phyloP scores from a whole-genome alignment of 35 echinoderm and acorn worm genomes.

The Lytechinus variegatus region DNA sequence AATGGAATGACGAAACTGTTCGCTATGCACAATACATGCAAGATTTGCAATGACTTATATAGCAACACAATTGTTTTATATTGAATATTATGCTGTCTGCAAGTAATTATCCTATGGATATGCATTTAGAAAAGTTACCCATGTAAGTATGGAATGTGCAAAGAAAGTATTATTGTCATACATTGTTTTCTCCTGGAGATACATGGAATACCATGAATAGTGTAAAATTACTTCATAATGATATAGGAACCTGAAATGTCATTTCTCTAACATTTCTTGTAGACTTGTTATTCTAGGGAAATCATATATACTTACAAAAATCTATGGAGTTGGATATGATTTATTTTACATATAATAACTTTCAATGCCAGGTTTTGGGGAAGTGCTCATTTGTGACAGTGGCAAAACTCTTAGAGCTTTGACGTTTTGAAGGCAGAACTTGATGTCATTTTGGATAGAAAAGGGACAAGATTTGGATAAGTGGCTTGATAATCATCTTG shows the following conservation, averaged over 20 bases:
- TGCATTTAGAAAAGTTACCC: neutral
- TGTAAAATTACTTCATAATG: neutral
- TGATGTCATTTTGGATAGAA: no score
- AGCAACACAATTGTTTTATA: neutral
- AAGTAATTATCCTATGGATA: neutral
- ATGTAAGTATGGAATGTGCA: neutral
- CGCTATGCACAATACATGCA: constrained; percentile 11
- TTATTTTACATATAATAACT: neutral
- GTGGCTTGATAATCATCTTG: neutral
- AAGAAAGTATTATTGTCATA: neutral
- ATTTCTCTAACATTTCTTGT: neutral
- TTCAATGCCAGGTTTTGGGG: neutral
- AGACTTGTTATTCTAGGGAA: neutral
- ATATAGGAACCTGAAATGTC: neutral
- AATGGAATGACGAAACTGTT: neutral
- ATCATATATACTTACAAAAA: neutral
- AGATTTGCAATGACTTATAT: neutral
- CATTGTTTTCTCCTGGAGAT: neutral
- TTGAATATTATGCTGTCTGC: neutral
- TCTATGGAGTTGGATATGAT: neutral
- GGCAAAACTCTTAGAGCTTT: neutral
- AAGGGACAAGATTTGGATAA: neutral
- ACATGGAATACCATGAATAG: neutral
- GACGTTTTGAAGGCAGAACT: neutral
- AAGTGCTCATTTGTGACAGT: neutral